Conservation (phyloP, 2,888 invertebrate species). For the Ophion costatus region DNA sequence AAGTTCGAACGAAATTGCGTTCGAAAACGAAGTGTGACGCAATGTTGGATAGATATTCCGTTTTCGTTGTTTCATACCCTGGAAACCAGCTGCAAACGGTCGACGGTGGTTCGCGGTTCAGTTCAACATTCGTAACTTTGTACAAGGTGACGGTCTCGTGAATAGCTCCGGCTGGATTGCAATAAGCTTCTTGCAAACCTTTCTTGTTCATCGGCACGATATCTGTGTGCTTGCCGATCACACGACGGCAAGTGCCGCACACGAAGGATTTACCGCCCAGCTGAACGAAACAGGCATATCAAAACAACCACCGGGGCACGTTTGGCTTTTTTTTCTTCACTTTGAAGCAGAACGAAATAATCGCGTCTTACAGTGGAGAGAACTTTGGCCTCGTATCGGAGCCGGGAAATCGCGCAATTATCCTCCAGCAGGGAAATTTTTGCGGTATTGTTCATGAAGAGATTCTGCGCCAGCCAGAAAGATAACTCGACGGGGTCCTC, state of each 20-base stretch:
- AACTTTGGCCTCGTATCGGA: constrained; percentile 85
- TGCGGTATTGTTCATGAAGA: constrained; percentile 88
- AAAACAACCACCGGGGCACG: background rate
- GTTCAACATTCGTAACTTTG: constrained; percentile 84
- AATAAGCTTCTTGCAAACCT: constrained; percentile 92
- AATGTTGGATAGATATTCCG: background rate
- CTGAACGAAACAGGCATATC: constrained; percentile 33
- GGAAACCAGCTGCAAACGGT: constrained; percentile 94
- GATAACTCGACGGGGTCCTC: constrained; percentile 89
- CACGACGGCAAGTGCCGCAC: constrained; percentile 84
- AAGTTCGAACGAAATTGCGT: background rate
- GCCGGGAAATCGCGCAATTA: constrained; percentile 88
- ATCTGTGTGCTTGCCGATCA: constrained; percentile 87
- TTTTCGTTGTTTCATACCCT: constrained; percentile 84
- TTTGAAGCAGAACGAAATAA: background rate
- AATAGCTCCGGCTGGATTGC: constrained; percentile 91
- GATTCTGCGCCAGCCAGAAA: constrained; percentile 92
- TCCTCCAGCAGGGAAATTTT: constrained; percentile 87
- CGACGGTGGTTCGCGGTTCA: constrained; percentile 86
- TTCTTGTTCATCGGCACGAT: constrained; percentile 93
- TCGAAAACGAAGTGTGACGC: background rate
- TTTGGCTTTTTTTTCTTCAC: background rate
- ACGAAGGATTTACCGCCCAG: constrained; percentile 81
- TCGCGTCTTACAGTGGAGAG: constrained; percentile 82
- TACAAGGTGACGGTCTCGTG: constrained; percentile 92